Evolutionary conservation across 1,140 invertebrate species (phyloP).

Genomic region (Apis laboriosa): DNA sequence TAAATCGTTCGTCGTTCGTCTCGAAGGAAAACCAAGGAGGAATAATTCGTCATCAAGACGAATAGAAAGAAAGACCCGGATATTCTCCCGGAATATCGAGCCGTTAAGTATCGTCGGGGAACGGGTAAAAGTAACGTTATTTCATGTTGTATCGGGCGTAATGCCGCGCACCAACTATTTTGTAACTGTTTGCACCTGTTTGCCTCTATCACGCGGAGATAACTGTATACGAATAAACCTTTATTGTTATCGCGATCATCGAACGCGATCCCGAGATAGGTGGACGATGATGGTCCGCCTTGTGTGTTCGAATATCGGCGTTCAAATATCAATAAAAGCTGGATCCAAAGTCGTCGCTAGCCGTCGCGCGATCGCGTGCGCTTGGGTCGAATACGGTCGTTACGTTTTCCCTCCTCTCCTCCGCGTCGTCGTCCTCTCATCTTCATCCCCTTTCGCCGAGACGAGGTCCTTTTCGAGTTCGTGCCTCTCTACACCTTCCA

Average conservation of each 20-base stretch:
- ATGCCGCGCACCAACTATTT: neutral
- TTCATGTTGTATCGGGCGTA: slow-evolving; percentile 4
- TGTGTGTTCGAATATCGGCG: slow-evolving; percentile 25
- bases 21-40: neutral
- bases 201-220: neutral
- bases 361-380: slow-evolving; percentile 55
- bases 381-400: slow-evolving; percentile 68
- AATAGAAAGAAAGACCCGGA: slow-evolving; percentile 18
- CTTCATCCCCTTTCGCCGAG: slow-evolving; percentile 2
- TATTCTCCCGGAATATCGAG: neutral
- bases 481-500: slow-evolving; percentile 26
- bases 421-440: neutral
- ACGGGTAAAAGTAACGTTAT: neutral
- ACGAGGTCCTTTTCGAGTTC: slow-evolving; percentile 4
- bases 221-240: slow-evolving; percentile 38
- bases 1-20: neutral
- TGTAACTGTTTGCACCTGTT: neutral
- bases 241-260: slow-evolving; percentile 41
- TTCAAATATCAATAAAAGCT: slow-evolving; percentile 68
- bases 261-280: neutral
- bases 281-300: slow-evolving; percentile 1
- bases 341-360: slow-evolving; percentile 55
- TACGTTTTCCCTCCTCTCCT: slow-evolving; percentile 46
- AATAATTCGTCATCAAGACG: neutral
- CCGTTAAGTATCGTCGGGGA: no score